A percentile compares a stretch with the other conserved stretches of the same genome.
Conservation (phyloP, 2,113 vertebrate species). For the Hymenochirus boettgeri region DNA sequence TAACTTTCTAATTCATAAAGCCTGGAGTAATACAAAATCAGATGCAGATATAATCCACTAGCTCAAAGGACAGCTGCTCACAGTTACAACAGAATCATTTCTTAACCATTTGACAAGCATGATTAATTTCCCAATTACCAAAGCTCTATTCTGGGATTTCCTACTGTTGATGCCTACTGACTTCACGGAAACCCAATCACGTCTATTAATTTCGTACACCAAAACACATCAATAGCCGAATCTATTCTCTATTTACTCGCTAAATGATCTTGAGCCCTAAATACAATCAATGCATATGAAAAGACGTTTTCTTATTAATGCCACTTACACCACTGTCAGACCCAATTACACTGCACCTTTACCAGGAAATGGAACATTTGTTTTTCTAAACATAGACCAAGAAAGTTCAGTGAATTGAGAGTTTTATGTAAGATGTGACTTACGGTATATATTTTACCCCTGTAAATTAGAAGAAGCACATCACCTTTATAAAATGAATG, state of each 20-base stretch:
- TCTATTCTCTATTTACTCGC: slow-evolving; percentile 15
- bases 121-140: slow-evolving; percentile 30
- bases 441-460: too few species aligned
- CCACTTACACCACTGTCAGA: too few species aligned
- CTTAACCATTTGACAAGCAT: slow-evolving; percentile 22
- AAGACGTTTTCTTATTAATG: neutral
- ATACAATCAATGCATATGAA: slow-evolving; percentile 15
- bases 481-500: too few species aligned
- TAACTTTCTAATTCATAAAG: too few species aligned
- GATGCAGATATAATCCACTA: too few species aligned
- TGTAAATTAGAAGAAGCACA: too few species aligned
- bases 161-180: slow-evolving; percentile 8
- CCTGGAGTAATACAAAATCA: too few species aligned
- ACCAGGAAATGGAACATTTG: too few species aligned
- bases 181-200: slow-evolving; percentile 8
- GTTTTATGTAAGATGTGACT: too few species aligned
- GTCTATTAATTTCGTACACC: slow-evolving; percentile 2
- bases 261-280: slow-evolving; percentile 19
- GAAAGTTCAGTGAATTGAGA: too few species aligned
- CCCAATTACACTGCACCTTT: too few species aligned
- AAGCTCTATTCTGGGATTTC: slow-evolving; percentile 19
- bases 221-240: slow-evolving; percentile 24
- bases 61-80: neutral
- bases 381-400: too few species aligned
- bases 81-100: slow-evolving; percentile 6